Evolutionary conservation across 2,888 invertebrate genomes (phyloP).

Genomic region (Drosophila helvetica): DNA sequence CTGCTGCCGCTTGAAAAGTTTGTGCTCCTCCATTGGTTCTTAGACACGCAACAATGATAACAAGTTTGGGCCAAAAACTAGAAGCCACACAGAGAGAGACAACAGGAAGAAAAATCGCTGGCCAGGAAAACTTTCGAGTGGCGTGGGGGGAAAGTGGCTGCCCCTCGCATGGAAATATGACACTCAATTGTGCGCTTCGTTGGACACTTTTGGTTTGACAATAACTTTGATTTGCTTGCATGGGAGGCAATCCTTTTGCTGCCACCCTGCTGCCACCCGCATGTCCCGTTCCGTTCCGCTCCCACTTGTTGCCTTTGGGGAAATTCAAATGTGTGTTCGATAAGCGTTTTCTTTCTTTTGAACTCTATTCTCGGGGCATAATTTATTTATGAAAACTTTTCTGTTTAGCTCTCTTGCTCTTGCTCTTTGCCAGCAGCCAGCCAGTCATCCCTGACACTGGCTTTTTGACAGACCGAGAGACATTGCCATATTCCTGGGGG

Average conservation of each 20-base stretch:
- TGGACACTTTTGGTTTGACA: constrained; percentile 75
- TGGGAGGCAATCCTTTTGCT: constrained; percentile 39
- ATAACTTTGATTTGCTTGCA: constrained; percentile 75
- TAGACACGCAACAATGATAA: constrained; percentile 79
- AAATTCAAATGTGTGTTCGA: constrained; percentile 72
- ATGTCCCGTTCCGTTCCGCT: no score
- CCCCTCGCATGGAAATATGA: constrained; percentile 67
- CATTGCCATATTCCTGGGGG: constrained; percentile 18
- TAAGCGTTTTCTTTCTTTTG: constrained; percentile 64
- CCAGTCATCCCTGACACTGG: constrained; percentile 30
- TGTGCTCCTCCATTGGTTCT: constrained; percentile 70
- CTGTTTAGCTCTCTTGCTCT: constrained; percentile 22
- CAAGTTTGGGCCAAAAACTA: constrained; percentile 57
- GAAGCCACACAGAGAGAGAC: constrained; percentile 4
- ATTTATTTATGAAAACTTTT: constrained; percentile 62
- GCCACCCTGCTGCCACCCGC: background rate
- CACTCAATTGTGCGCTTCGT: constrained; percentile 78
- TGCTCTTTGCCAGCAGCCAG: no score
- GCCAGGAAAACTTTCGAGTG: constrained; percentile 50
- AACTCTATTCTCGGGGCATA: constrained; percentile 40
- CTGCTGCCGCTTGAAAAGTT: constrained; percentile 61
- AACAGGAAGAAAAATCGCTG: constrained; percentile 50
- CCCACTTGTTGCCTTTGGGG: constrained; percentile 75
- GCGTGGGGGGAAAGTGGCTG: constrained; percentile 54
- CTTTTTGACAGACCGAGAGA: constrained; percentile 31